Evolutionary conservation across 2,888 invertebrate genomes (phyloP).

Genomic region (Omphaloscelis lunosa): DNA sequence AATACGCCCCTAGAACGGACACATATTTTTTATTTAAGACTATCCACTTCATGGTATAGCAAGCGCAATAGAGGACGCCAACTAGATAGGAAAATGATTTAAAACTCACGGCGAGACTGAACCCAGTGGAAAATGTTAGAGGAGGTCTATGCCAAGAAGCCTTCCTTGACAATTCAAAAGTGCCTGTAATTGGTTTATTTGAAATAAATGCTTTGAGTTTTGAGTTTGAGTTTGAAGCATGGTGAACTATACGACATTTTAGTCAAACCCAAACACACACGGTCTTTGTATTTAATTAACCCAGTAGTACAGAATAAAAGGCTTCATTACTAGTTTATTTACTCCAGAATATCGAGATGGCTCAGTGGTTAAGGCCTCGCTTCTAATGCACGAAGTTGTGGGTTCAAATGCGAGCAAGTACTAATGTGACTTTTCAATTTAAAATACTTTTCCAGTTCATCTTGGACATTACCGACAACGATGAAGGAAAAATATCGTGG

Average conservation of each 20-base stretch:
- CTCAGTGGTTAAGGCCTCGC: neutral
- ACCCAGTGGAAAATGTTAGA: too few species aligned
- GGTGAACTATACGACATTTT: neutral
- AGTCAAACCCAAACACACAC: neutral
- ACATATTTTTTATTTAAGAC: neutral
- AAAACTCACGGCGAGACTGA: too few species aligned
- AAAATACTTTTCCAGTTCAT: neutral
- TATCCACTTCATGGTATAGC: neutral
- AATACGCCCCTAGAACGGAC: slow-evolving; percentile 95
- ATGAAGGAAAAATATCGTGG: too few species aligned
- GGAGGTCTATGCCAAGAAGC: too few species aligned
- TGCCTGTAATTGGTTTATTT: too few species aligned
- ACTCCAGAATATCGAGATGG: neutral
- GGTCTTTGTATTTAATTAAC: neutral
- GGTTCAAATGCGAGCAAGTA: neutral
- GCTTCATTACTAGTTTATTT: neutral
- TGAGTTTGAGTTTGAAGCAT: too few species aligned
- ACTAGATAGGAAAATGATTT: too few species aligned
- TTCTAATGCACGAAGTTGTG: neutral
- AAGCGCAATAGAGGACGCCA: neutral
- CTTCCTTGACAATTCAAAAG: too few species aligned
- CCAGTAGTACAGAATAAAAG: neutral
- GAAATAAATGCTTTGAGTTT: too few species aligned
- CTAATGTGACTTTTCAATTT: neutral
- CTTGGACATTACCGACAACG: too few species aligned